A percentile compares a stretch with the other conserved stretches of the same genome.
Conservation (phyloP, 37 sponge, comb jelly and placozoan species). For the Geodia barretti region DNA sequence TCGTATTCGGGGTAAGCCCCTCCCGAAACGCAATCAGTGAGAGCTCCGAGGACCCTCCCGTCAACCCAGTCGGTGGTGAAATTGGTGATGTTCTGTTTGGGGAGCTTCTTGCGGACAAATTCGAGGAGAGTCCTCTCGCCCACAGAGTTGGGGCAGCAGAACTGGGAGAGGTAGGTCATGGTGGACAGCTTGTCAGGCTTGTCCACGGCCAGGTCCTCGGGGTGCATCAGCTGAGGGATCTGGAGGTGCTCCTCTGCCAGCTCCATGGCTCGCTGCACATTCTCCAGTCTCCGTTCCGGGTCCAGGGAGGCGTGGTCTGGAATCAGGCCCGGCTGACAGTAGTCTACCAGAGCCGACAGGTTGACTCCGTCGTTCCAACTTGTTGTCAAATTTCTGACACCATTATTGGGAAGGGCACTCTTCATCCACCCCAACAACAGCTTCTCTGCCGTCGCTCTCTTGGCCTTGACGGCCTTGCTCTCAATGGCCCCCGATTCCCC, state of each 20-base stretch:
- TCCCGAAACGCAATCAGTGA: slow-evolving; percentile 66
- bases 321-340: slow-evolving; percentile 77
- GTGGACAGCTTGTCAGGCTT: slow-evolving; percentile 84
- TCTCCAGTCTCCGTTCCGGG: slow-evolving; percentile 56
- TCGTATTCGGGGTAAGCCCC: slow-evolving; percentile 61
- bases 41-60: slow-evolving; percentile 72
- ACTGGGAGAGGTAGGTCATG: slow-evolving; percentile 89
- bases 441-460: slow-evolving; percentile 63
- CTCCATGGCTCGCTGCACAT: slow-evolving; percentile 66
- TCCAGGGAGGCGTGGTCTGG: slow-evolving; percentile 69
- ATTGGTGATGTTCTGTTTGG: slow-evolving; percentile 65
- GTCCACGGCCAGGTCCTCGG: slow-evolving; percentile 65
- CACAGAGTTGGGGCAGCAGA: slow-evolving; percentile 70
- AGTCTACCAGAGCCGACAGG: slow-evolving; percentile 74
- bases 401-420: slow-evolving; percentile 42
- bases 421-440: slow-evolving; percentile 74
- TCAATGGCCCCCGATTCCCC: background rate
- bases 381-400: slow-evolving; percentile 64
- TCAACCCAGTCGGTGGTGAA: slow-evolving; percentile 84
- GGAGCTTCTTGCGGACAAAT: slow-evolving; percentile 77
- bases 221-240: slow-evolving; percentile 66
- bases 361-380: slow-evolving; percentile 78
- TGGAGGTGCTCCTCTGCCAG: slow-evolving; percentile 73
- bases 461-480: slow-evolving; percentile 16
- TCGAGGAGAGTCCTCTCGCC: slow-evolving; percentile 67